Percentiles rank a stretch among this genome's conserved stretches.
phyloP scores from a whole-genome alignment of 2,888 invertebrate species.

The Stenotaenia linearis region DNA sequence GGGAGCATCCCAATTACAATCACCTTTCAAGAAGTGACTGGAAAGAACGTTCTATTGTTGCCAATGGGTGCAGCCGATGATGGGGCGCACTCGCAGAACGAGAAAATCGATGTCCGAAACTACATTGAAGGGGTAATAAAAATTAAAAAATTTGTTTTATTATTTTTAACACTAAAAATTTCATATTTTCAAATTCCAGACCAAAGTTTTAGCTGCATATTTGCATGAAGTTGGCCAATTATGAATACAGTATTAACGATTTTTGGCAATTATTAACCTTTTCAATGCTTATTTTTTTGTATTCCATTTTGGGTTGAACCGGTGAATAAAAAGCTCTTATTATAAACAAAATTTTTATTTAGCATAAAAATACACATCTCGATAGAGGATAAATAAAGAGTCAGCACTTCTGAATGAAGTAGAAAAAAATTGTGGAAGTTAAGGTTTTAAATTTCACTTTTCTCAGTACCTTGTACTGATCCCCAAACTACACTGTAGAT shows the following conservation, averaged over 20 bases:
- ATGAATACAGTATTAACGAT: not conserved
- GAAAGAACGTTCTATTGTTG: conserved; percentile 85
- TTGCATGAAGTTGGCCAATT: conserved; percentile 62
- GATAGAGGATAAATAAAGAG: not conserved
- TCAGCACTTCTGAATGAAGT: not conserved
- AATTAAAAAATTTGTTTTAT: not conserved
- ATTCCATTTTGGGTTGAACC: not conserved
- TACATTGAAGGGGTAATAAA: conserved; percentile 79
- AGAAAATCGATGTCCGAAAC: conserved; percentile 87
- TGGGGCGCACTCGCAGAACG: conserved; percentile 98
- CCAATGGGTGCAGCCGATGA: conserved; percentile 95
- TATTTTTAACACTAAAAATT: too few species aligned
- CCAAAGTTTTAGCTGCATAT: conserved; percentile 85
- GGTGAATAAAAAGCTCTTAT: not conserved
- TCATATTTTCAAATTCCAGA: conserved; percentile 60
- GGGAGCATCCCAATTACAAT: conserved; percentile 96
- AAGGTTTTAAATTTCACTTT: too few species aligned
- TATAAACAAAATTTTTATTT: not conserved
- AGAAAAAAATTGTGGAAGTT: too few species aligned
- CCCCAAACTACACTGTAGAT: too few species aligned
- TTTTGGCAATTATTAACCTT: too few species aligned
- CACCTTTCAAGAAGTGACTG: conserved; percentile 79
- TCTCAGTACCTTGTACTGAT: too few species aligned
- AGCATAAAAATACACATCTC: not conserved
- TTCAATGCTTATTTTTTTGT: too few species aligned